Base-by-base conservation (phyloP, 2,888 invertebrate genomes). In the Torymus aiolomorphi region DNA sequence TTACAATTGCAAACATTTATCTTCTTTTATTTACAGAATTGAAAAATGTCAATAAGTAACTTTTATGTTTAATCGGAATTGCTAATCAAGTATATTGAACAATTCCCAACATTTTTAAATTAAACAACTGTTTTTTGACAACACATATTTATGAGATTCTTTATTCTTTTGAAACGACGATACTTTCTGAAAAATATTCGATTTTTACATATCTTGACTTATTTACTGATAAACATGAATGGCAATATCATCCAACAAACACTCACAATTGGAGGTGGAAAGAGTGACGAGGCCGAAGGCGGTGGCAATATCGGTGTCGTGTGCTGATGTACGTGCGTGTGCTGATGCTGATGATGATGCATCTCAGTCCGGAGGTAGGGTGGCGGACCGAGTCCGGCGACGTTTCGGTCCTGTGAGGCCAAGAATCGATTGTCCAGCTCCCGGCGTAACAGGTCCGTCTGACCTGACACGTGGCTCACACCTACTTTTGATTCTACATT, bases 261-360 rank as follows among this genome's bases (percentile, higher is more conserved):
- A 72, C 92, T 92, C 88, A 95, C 95, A 91, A 96, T 91, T 83
- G 95, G 93, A 72, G 94, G 94, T 84, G 93, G 93, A 85, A 93
- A 91, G 59, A 92, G 91, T 11, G 92, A 91, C 2, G 90, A 85
- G 69, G 92, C 91, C 77, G 93, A 91, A 24, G 93, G 92, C 24
- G 93, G 93, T 71, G 94, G 93, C 81, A 94, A 89, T 79, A 94
- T 91, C 78, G 94, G 93, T 78, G 95, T 93, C 84, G 95, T 95
- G 90, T 96, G 96, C 88, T 96, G 96, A 92, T 97, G 97, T 87
- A 97, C 95, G 91, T 97, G 96, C 74, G 96, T 96, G 90, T 97
- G 97, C 89, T 97, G 97, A 91, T 97, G 97, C 91, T 96, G 97
- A 92, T 97, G 97, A 92, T 97, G 97, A 91, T 97, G 97, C 94